Conservation (phyloP, 2,113 vertebrate genomes). For the Pogona vitticeps region DNA sequence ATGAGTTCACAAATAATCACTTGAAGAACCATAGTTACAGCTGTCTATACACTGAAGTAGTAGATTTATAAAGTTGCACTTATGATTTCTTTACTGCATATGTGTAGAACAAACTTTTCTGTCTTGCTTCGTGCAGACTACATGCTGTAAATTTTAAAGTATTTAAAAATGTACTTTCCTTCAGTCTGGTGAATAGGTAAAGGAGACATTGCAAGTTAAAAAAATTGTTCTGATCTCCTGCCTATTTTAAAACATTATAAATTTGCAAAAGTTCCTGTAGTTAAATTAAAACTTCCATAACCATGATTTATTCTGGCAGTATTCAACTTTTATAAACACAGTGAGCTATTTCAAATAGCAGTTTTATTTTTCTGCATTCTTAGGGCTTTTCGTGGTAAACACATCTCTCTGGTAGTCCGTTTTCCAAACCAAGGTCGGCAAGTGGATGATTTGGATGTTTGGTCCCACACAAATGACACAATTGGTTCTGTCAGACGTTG, state of each 20-base stretch:
- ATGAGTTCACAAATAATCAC: too few relatives aligned
- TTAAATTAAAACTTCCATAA: neutral
- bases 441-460: slow-evolving; percentile 97
- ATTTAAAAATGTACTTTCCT: neutral
- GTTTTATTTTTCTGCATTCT: slow-evolving; percentile 31
- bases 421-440: slow-evolving; percentile 99
- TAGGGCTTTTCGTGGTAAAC: slow-evolving; percentile 98
- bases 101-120: neutral
- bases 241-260: neutral
- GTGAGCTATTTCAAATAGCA: neutral
- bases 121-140: neutral
- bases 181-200: neutral
- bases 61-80: neutral
- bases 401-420: slow-evolving; percentile 95
- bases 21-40: too few relatives aligned
- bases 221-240: neutral
- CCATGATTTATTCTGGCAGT: neutral
- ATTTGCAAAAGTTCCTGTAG: neutral
- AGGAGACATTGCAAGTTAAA: neutral
- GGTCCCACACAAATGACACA: slow-evolving; percentile 99
- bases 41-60: neutral
- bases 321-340: neutral
- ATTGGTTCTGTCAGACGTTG: slow-evolving; percentile 96
- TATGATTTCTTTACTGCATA: neutral
- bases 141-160: neutral